phyloP scores from a whole-genome alignment of 2,888 invertebrate species.

The Abrostola tripartita region DNA sequence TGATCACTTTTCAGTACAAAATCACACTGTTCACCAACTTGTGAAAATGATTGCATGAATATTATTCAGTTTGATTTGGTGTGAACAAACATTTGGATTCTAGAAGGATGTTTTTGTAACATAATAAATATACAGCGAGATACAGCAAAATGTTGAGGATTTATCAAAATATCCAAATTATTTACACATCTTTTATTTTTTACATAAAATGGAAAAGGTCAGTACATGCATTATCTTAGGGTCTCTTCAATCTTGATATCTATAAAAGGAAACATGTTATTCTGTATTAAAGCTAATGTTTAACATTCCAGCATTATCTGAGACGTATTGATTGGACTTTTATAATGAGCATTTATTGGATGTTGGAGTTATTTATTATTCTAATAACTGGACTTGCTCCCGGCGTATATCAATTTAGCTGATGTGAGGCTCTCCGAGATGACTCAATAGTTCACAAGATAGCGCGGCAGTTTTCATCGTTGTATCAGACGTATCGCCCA shows the following conservation, averaged over 20 bases:
- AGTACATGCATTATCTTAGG: slow-evolving; percentile 79
- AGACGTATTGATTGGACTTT: slow-evolving; percentile 85
- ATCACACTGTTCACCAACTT: slow-evolving; percentile 78
- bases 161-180: slow-evolving; percentile 65
- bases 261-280: slow-evolving; percentile 74
- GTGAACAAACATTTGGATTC: slow-evolving; percentile 55
- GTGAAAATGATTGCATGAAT: slow-evolving; percentile 73
- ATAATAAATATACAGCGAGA: slow-evolving; percentile 60
- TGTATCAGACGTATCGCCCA: slow-evolving; percentile 63
- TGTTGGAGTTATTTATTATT: slow-evolving; percentile 83
- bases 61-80: slow-evolving; percentile 49
- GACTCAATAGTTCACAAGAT: slow-evolving; percentile 71
- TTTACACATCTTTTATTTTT: slow-evolving; percentile 70
- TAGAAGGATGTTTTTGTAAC: slow-evolving; percentile 52
- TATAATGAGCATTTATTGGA: slow-evolving; percentile 84
- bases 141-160: slow-evolving; percentile 65
- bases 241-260: slow-evolving; percentile 78
- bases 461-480: slow-evolving; percentile 64
- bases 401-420: slow-evolving; percentile 79
- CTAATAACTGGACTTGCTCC: slow-evolving; percentile 79
- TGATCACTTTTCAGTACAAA: slow-evolving; percentile 85
- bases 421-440: slow-evolving; percentile 73
- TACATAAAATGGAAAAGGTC: slow-evolving; percentile 77
- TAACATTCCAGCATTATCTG: slow-evolving; percentile 87
- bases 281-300: slow-evolving; percentile 87